Conservation (phyloP, 2,113 vertebrate species). For the Chauna torquata region DNA sequence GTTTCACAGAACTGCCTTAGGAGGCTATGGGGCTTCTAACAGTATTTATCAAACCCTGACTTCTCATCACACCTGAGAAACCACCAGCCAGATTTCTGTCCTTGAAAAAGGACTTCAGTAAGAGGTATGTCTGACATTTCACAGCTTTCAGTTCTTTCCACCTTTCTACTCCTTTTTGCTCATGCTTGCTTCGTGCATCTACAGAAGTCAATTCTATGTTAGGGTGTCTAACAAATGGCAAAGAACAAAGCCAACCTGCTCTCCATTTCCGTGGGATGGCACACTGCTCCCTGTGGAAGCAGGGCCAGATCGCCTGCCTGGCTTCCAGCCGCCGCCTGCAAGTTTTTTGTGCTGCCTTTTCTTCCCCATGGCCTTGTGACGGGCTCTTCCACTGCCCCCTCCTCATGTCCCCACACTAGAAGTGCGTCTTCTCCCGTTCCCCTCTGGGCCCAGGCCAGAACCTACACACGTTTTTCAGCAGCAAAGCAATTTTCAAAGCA, state of each 20-base stretch:
- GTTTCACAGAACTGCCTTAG: neutral
- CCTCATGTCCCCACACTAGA: neutral
- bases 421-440: neutral
- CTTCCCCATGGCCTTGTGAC: neutral
- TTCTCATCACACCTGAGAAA: neutral
- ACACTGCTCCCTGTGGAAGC: neutral
- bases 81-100: neutral
- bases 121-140: neutral
- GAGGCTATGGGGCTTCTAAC: neutral
- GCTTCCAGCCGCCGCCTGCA: neutral
- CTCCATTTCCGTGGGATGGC: neutral
- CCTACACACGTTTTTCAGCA: neutral
- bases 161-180: neutral
- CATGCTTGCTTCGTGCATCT: too few species aligned
- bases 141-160: neutral
- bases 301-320: rapidly evolving
- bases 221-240: neutral
- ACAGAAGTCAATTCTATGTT: neutral
- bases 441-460: rapidly evolving
- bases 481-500: neutral
- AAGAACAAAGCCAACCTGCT: neutral
- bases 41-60: neutral
- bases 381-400: rapidly evolving
- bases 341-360: neutral
- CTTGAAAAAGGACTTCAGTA: neutral